Conservation (phyloP, 2,797 vertebrate genomes). For the Novumbra hubbsi region DNA sequence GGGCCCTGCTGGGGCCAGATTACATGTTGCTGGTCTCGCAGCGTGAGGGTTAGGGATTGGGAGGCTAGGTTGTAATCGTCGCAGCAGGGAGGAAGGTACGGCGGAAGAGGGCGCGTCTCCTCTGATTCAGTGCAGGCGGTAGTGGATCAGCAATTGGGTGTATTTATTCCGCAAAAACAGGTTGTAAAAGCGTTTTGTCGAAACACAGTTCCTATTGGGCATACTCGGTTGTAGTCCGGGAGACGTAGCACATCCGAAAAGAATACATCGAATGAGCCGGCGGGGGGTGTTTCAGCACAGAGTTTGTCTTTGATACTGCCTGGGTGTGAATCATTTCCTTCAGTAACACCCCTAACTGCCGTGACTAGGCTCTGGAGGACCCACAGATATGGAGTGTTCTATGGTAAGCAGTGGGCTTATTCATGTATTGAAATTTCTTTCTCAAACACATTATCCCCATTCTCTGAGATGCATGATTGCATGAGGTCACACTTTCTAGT, state of each 20-base stretch:
- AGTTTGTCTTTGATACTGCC: constrained; percentile 1
- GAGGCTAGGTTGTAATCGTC: constrained; percentile 63
- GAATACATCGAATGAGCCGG: background rate
- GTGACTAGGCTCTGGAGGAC: background rate
- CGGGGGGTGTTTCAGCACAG: background rate
- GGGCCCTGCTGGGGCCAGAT: constrained; percentile 67
- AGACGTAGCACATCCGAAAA: background rate
- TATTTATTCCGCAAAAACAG: too few relatives aligned
- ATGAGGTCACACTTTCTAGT: background rate
- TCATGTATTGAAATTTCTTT: background rate
- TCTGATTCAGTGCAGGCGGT: background rate
- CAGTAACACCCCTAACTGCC: background rate
- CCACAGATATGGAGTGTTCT: background rate
- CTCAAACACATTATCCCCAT: background rate
- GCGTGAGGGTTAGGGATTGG: constrained; percentile 58
- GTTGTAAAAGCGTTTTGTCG: too few relatives aligned
- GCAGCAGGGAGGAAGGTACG: constrained; percentile 37
- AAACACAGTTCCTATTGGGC: too few relatives aligned
- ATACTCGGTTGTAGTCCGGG: too few relatives aligned
- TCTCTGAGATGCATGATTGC: background rate
- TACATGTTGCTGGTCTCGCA: constrained; percentile 71
- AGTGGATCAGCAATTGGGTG: background rate
- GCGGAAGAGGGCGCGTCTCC: background rate
- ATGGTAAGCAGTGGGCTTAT: background rate
- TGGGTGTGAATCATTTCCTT: background rate